Percentiles rank a stretch among this genome's conserved stretches.
These are phyloP conservation scores for Suillia variegata DNA, from an alignment of 2,888 invertebrate species.

Conservation along the genomic window DNA sequence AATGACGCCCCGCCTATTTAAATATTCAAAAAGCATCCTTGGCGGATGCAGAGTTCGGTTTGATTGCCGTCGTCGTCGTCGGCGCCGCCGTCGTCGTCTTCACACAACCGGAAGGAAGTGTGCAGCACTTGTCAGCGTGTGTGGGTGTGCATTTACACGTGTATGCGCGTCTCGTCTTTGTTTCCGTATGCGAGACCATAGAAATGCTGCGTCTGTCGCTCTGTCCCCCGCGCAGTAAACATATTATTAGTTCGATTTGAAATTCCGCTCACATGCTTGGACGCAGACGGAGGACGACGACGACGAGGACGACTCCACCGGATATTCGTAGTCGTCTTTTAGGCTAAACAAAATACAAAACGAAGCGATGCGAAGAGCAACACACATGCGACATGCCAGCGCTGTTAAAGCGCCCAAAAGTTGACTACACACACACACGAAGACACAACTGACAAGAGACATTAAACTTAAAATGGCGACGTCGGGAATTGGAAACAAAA, in stretches of 20 bases:
- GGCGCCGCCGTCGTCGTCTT: background rate
- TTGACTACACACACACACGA: conserved; percentile 2
- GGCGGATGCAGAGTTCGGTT: background rate
- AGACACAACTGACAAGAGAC: conserved; percentile 10
- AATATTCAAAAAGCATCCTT: conserved; percentile 43
- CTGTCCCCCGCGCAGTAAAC: background rate
- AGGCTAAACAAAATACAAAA: background rate
- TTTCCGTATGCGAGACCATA: background rate
- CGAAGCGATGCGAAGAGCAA: conserved; percentile 2
- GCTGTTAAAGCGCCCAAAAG: conserved; percentile 18
- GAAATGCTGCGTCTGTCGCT: background rate
- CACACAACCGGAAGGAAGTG: background rate
- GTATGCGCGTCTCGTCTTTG: background rate
- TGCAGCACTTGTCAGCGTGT: background rate
- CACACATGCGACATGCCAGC: conserved; percentile 46
- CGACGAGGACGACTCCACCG: too few relatives aligned
- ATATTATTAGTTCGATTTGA: background rate
- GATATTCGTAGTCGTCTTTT: background rate
- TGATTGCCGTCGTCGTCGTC: conserved; percentile 1
- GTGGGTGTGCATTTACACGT: background rate
- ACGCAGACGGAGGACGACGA: background rate
- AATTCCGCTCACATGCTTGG: background rate
- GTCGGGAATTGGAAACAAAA: too few relatives aligned
- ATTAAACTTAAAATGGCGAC: too few relatives aligned
- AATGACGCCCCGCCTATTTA: conserved; percentile 43